A percentile compares a stretch with the other conserved stretches of the same genome.
These are phyloP conservation scores for Ophiodon elongatus DNA, from an alignment of 2,113 vertebrate genomes.

Conservation along the genomic window DNA sequence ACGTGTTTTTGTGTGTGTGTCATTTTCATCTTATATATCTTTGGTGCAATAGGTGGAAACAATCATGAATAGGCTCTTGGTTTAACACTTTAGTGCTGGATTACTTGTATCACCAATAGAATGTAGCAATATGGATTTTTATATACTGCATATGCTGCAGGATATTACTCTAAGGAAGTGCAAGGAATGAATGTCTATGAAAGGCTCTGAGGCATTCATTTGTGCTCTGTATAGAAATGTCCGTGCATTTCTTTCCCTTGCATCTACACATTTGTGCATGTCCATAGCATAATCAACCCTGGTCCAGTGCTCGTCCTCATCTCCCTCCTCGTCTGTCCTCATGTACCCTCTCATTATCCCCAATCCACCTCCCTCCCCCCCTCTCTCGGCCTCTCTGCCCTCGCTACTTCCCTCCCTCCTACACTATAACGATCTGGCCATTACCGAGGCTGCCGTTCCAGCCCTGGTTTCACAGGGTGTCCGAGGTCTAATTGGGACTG, in stretches of 20 bases:
- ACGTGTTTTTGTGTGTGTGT: not conserved
- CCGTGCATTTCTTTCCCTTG: not conserved
- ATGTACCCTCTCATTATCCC: slow-evolving; percentile 64
- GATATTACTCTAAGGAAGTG: slow-evolving; percentile 15
- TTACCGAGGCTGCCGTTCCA: slow-evolving; percentile 51
- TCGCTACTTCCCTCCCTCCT: slow-evolving; percentile 32
- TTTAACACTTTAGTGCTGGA: not conserved
- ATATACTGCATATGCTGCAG: not conserved
- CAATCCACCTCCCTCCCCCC: slow-evolving; percentile 37
- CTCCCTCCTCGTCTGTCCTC: slow-evolving; percentile 37
- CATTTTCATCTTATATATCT: not conserved
- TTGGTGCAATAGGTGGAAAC: not conserved
- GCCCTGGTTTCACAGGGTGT: slow-evolving; percentile 56
- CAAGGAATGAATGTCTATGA: not conserved
- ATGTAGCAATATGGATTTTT: slow-evolving; percentile 9
- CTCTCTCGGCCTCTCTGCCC: slow-evolving; percentile 19
- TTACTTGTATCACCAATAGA: not conserved
- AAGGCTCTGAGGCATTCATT: not conserved
- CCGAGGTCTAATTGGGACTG: slow-evolving; percentile 65
- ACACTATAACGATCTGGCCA: slow-evolving; percentile 51
- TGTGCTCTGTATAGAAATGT: not conserved
- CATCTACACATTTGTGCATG: not conserved
- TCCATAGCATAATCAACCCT: slow-evolving; percentile 32
- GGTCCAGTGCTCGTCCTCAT: slow-evolving; percentile 8
- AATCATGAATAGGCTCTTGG: not conserved